Percentiles rank a stretch among this genome's conserved stretches.
These are phyloP conservation scores for Drosophila kanekoi DNA, from an alignment of 2,888 invertebrate genomes.

Conservation along the genomic window DNA sequence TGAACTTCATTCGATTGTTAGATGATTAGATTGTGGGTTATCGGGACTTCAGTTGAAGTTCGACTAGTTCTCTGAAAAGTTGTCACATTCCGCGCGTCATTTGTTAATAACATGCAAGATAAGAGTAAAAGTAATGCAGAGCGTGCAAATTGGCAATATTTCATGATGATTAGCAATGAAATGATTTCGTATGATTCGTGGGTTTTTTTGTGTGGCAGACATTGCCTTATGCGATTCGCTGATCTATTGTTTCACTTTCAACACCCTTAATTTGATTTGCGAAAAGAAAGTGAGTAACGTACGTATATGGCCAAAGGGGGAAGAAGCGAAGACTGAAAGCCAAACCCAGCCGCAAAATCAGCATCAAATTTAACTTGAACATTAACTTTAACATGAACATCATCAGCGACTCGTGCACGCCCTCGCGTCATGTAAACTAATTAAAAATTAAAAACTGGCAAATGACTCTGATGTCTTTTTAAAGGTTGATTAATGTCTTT, in stretches of 20 bases:
- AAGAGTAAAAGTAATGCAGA: no score
- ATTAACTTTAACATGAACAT: constrained; percentile 21
- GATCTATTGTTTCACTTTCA: constrained; percentile 45
- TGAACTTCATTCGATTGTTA: no score
- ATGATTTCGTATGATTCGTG: constrained; percentile 7
- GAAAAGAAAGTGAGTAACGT: constrained; percentile 46
- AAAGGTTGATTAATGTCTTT: constrained; percentile 49
- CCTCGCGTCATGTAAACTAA: constrained; percentile 52
- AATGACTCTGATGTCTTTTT: constrained; percentile 44
- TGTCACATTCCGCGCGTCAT: not conserved
- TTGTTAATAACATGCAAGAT: not conserved
- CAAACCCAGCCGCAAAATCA: constrained; percentile 17
- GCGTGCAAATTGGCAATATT: no score
- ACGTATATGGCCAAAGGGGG: constrained; percentile 1
- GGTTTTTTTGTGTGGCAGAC: not conserved
- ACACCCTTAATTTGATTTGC: constrained; percentile 43
- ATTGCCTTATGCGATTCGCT: constrained; percentile 1
- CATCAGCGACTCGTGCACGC: constrained; percentile 25
- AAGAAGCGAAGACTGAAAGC: constrained; percentile 4
- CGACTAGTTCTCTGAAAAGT: not conserved
- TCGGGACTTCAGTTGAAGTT: no score
- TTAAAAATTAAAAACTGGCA: constrained; percentile 46
- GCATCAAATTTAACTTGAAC: constrained; percentile 14
- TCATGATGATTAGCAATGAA: not conserved
- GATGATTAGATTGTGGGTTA: no score